Percentiles rank a stretch among this genome's conserved stretches.
Evolutionary conservation across 64 coral and sea anemone genomes (phyloP).

Genomic region (Pachyseris speciosa): DNA sequence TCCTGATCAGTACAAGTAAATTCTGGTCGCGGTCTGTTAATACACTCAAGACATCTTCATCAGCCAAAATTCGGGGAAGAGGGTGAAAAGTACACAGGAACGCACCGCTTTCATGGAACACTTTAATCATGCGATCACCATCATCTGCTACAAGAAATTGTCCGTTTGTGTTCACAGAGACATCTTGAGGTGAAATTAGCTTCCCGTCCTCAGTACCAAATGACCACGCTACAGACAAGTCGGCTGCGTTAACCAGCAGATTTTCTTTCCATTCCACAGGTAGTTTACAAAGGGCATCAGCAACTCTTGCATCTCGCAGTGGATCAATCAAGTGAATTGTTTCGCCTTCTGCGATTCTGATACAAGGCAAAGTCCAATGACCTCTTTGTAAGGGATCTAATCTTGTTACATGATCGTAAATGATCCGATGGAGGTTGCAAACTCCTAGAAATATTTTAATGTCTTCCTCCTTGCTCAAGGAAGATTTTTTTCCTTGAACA

Average conservation of each 20-base stretch:
- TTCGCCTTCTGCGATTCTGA: conserved; percentile 30
- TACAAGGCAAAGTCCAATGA: conserved; percentile 52
- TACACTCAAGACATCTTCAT: conserved; percentile 55
- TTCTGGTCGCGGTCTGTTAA: conserved; percentile 52
- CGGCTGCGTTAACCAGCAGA: neutral
- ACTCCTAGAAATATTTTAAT: neutral
- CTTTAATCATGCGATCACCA: conserved; percentile 42
- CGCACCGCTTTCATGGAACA: conserved; percentile 36
- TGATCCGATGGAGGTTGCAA: conserved; percentile 38
- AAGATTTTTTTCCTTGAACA: neutral
- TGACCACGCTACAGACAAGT: neutral
- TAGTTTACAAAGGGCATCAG: conserved; percentile 19
- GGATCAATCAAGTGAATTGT: conserved; percentile 14
- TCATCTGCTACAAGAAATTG: conserved; percentile 52
- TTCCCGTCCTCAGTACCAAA: neutral
- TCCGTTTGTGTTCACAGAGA: neutral
- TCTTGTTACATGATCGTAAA: conserved; percentile 38
- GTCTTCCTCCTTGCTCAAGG: neutral
- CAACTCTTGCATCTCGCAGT: conserved; percentile 65
- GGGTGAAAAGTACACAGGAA: conserved; percentile 47
- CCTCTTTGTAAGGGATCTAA: neutral
- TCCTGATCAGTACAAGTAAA: conserved; percentile 52
- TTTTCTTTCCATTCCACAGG: neutral
- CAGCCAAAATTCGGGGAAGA: conserved; percentile 16
- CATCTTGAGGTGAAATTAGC: neutral